Evolutionary conservation across 1,140 invertebrate species (phyloP), one percentile per base, ranked within the genome.

Genomic region (Formica selysi): DNA sequence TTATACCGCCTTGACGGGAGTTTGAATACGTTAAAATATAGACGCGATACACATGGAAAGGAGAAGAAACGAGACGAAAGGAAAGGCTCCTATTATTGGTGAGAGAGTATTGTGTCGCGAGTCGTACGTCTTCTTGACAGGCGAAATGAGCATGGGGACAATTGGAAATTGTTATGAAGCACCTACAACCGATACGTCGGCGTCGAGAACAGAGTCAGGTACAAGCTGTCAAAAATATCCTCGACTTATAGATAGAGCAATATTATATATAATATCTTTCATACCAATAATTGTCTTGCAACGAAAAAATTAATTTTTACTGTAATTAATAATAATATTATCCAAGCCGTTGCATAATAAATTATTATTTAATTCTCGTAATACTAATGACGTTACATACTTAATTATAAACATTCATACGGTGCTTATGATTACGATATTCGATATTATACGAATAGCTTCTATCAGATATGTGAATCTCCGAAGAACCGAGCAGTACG

Each of bases 61-160:
- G 59, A 79, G 85, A 32, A 81, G 32, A 29, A 64, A 22, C 38
- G 61, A 51, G 65, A 54, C 32, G 59, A 67, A 74, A 71, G 76
- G 51, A 67, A 70, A 76, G 87, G 87, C 44, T 73, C 86, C 65
- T 67, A 86, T 89, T 89, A 70, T 89, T 87, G 86, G 85, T 86
- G 90, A 86, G 68, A 85, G 87, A 90, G 89, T 84, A 90, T 91
- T 76, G 87, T 59, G 87, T 91, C 88, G 87, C 85, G 86, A 64
- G 85, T 83, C 90, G 91, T 93, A 91, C 85, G 91, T 93, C 92
- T 93, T 93, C 91, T 70, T 86, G 92, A 93, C 92, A 92, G 90
- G 86, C 91, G 91, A 93, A 93, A 93, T 93, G 92, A 93, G 92
- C 90, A 59, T 86, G 32, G 86, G 87, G 85, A 87, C 92, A 92